Percentiles rank a stretch among this genome's conserved stretches.
Conservation (phyloP, 2,113 vertebrate genomes). For the Chrysochloris asiatica region DNA sequence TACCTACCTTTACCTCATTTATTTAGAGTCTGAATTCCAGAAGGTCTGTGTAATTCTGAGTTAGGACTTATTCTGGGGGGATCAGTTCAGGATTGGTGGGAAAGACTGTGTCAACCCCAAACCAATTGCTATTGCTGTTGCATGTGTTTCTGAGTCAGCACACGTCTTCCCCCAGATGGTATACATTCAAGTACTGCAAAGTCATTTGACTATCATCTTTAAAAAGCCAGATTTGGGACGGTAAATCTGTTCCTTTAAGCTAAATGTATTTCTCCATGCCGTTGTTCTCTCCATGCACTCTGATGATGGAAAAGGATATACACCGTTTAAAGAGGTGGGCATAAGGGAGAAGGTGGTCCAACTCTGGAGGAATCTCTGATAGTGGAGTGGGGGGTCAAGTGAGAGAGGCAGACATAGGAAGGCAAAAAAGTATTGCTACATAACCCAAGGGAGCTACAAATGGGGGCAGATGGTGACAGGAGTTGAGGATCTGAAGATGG, state of each 20-base stretch:
- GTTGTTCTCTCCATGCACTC: neutral
- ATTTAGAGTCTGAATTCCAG: slow-evolving; percentile 47
- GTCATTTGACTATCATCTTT: slow-evolving; percentile 75
- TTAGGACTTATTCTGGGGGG: slow-evolving; percentile 35
- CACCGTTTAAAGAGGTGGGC: neutral
- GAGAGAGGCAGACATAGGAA: slow-evolving; percentile 51
- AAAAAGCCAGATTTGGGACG: slow-evolving; percentile 70
- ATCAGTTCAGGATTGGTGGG: slow-evolving; percentile 57
- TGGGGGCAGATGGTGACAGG: slow-evolving; percentile 68
- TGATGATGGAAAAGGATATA: neutral
- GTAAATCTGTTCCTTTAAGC: slow-evolving; percentile 70
- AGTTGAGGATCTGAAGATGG: slow-evolving; percentile 51
- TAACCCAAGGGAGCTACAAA: slow-evolving; percentile 55
- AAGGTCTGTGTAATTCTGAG: slow-evolving; percentile 41
- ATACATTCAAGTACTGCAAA: slow-evolving; percentile 76
- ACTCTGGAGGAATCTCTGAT: neutral
- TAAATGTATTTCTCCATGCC: slow-evolving; percentile 60
- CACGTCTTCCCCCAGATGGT: slow-evolving; percentile 78
- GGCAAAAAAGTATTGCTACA: slow-evolving; percentile 43
- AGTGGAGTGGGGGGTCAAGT: slow-evolving; percentile 56
- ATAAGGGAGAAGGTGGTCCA: neutral
- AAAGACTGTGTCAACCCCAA: slow-evolving; percentile 49
- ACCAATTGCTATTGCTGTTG: slow-evolving; percentile 50
- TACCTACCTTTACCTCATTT: slow-evolving; percentile 23
- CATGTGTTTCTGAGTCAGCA: slow-evolving; percentile 77